Percentiles rank a stretch among this genome's conserved stretches.
These are phyloP conservation scores for Delphinus delphis DNA, from an alignment of 2,113 vertebrate genomes.

Conservation along the genomic window DNA sequence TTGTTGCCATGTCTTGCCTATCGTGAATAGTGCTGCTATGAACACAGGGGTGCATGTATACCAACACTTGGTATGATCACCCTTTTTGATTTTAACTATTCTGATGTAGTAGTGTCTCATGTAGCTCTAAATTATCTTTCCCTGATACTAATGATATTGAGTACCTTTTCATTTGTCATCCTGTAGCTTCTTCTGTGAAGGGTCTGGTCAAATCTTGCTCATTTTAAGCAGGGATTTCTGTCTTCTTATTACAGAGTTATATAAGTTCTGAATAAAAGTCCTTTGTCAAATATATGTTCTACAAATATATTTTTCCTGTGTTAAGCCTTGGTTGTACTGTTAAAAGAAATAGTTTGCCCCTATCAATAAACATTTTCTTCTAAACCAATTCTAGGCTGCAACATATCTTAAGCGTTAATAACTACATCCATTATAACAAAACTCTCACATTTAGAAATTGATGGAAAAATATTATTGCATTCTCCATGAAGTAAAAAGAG, in stretches of 20 bases:
- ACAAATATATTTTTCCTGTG: background rate
- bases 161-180: background rate
- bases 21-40: background rate
- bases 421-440: background rate
- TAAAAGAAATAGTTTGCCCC: background rate
- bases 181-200: background rate
- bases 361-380: conserved; percentile 15
- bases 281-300: background rate
- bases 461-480: background rate
- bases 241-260: background rate
- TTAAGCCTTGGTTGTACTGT: background rate
- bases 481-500: background rate
- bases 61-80: background rate
- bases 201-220: background rate
- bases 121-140: background rate
- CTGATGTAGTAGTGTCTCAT: background rate
- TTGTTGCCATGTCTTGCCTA: background rate
- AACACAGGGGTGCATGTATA: background rate
- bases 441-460: background rate
- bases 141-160: background rate
- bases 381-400: background rate
- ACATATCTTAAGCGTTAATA: conserved; percentile 7
- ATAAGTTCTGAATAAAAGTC: background rate
- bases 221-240: background rate
- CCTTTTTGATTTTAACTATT: background rate